phyloP scores from a whole-genome alignment of 2,113 vertebrate species.

The Thinocorus orbignyianus region DNA sequence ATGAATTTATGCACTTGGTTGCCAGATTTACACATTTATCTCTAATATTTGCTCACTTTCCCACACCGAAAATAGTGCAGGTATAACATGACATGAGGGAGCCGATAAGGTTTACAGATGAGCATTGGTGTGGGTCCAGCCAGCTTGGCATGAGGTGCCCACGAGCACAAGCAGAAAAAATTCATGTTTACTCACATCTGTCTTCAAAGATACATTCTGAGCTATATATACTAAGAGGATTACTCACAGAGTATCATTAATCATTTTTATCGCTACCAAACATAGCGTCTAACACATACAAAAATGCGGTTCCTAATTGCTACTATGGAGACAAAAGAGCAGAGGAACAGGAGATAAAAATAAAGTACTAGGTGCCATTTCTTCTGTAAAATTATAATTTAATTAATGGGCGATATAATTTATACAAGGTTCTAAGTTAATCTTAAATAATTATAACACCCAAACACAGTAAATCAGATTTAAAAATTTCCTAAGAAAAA shows the following conservation, averaged over 20 bases:
- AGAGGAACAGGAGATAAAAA: conserved; percentile 8
- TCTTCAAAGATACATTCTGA: neutral
- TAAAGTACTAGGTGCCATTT: conserved; percentile 11
- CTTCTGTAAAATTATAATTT: conserved; percentile 25
- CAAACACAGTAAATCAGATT: neutral
- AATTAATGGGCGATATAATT: neutral
- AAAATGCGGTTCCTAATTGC: conserved; percentile 42
- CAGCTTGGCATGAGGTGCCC: neutral
- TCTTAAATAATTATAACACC: neutral
- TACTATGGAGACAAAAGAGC: conserved; percentile 24
- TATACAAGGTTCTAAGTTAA: neutral
- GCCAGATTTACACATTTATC: neutral
- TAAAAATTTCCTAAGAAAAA: neutral
- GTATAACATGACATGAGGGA: neutral
- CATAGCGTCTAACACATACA: neutral
- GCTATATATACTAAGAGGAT: conserved; percentile 3
- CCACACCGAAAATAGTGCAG: neutral
- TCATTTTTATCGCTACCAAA: conserved; percentile 38
- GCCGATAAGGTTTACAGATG: neutral
- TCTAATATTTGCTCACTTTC: neutral
- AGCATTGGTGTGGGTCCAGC: neutral
- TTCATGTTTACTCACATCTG: neutral
- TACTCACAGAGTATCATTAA: neutral
- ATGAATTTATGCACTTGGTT: neutral
- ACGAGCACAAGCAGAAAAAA: neutral